Percentiles rank a stretch among this genome's conserved stretches.
phyloP scores from a whole-genome alignment of 2,888 invertebrate genomes.

The Ochropleura leucogaster region DNA sequence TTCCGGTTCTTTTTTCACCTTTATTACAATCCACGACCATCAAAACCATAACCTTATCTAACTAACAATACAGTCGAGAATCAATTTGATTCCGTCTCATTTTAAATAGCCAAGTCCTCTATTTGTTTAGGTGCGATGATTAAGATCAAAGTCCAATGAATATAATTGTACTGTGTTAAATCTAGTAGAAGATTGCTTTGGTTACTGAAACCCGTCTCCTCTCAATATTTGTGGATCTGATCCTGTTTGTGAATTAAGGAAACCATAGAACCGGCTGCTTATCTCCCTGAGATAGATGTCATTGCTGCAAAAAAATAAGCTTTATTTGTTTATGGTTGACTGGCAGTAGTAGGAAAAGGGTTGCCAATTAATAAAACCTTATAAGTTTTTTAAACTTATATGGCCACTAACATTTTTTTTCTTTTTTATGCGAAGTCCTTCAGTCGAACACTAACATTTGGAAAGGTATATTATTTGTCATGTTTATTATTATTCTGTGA shows the following conservation, averaged over 20 bases:
- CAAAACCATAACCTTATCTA: conserved; percentile 21
- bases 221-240: conserved; percentile 19
- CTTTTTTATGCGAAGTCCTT: no score
- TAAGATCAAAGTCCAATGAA: conserved; percentile 68
- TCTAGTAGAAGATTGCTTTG: conserved; percentile 72
- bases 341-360: neutral
- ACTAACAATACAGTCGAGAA: conserved; percentile 1
- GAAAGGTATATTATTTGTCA: no score
- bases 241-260: conserved; percentile 20
- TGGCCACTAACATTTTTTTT: no score
- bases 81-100: neutral
- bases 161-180: conserved; percentile 72
- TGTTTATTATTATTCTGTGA: no score
- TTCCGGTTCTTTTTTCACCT: conserved; percentile 36
- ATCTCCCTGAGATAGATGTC: conserved; percentile 29
- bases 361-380: neutral
- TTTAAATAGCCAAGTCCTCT: conserved; percentile 27
- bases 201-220: conserved; percentile 72
- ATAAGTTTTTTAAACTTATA: no score
- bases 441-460: no score
- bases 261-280: conserved; percentile 23
- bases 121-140: conserved; percentile 86
- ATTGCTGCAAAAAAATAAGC: conserved; percentile 23
- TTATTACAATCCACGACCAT: neutral
- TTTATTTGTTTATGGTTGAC: neutral